Conservation (phyloP, 2,113 vertebrate species). For the Leptobrachium ailaonicum region DNA sequence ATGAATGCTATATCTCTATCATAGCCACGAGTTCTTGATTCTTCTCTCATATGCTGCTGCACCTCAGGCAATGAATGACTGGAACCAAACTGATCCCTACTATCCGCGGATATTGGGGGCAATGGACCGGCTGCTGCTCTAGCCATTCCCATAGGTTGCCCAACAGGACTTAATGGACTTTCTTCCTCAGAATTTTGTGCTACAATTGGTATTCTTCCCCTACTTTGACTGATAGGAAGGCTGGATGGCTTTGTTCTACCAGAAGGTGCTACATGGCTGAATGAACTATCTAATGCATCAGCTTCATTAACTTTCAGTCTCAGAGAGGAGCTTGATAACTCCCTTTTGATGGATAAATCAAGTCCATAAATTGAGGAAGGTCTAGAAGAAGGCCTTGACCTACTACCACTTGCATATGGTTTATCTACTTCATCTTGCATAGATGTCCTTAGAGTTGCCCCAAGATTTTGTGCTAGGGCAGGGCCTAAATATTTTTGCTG, state of each 20-base stretch:
- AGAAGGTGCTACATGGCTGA: constrained; percentile 82
- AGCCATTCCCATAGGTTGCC: constrained; percentile 98
- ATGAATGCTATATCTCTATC: constrained; percentile 97
- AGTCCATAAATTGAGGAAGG: constrained; percentile 96
- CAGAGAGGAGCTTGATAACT: constrained; percentile 91
- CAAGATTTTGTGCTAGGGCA: constrained; percentile 78
- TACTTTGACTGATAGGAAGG: constrained; percentile 95
- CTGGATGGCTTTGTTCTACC: constrained; percentile 93
- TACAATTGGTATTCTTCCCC: constrained; percentile 94
- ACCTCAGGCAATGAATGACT: constrained; percentile 98
- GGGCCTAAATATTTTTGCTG: constrained; percentile 93
- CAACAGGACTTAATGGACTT: constrained; percentile 95
- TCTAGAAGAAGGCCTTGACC: constrained; percentile 90
- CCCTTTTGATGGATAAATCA: constrained; percentile 93
- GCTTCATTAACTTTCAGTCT: constrained; percentile 88
- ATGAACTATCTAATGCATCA: constrained; percentile 88
- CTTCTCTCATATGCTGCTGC: constrained; percentile 98
- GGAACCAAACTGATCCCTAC: constrained; percentile 96
- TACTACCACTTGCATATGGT: constrained; percentile 85
- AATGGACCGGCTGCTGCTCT: constrained; percentile 94
- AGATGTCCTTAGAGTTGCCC: constrained; percentile 78
- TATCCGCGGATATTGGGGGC: constrained; percentile 96
- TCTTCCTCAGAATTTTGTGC: constrained; percentile 98
- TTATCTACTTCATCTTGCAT: constrained; percentile 86
- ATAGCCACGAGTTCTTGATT: constrained; percentile 91